Percentiles rank a stretch among this genome's conserved stretches.
These are phyloP conservation scores for Limenitis camilla DNA, from an alignment of 2,888 invertebrate species.

Conservation along the genomic window DNA sequence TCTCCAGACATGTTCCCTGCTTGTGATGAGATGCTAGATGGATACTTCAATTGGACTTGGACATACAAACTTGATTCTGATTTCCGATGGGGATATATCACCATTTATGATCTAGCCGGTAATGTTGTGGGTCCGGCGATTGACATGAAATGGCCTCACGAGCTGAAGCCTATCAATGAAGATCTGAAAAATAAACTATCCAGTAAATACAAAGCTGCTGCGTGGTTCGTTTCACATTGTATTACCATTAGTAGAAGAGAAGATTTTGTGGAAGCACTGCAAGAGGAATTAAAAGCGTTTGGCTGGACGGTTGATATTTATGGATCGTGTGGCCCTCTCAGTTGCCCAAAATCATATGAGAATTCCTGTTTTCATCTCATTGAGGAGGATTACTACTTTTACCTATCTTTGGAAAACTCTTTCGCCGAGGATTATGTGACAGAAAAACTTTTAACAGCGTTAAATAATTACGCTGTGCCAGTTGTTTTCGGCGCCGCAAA, in stretches of 20 bases:
- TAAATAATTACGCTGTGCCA: constrained; percentile 74
- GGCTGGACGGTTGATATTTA: constrained; percentile 29
- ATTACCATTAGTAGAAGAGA: constrained; percentile 24
- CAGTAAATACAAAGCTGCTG: constrained; percentile 31
- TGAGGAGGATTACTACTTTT: constrained; percentile 43
- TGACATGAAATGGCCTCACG: constrained; percentile 27
- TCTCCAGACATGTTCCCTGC: constrained; percentile 42
- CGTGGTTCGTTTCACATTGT: constrained; percentile 38
- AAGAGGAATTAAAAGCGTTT: constrained; percentile 22
- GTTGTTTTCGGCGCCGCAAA: constrained; percentile 78
- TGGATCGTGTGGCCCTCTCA: constrained; percentile 29
- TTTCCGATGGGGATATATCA: constrained; percentile 30
- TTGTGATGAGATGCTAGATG: constrained; percentile 34
- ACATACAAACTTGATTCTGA: constrained; percentile 32
- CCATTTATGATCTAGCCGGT: constrained; percentile 25
- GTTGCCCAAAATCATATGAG: constrained; percentile 22
- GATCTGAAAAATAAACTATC: constrained; percentile 25
- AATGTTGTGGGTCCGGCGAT: constrained; percentile 27
- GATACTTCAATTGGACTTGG: constrained; percentile 36
- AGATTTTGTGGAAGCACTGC: constrained; percentile 20
- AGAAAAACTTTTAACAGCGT: constrained; percentile 42
- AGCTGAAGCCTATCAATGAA: constrained; percentile 24
- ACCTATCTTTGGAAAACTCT: constrained; percentile 39
- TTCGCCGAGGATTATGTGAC: constrained; percentile 42
- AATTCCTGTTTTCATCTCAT: constrained; percentile 30